phyloP scores from a whole-genome alignment of 2,888 invertebrate genomes.

The Dioctria rufipes region DNA sequence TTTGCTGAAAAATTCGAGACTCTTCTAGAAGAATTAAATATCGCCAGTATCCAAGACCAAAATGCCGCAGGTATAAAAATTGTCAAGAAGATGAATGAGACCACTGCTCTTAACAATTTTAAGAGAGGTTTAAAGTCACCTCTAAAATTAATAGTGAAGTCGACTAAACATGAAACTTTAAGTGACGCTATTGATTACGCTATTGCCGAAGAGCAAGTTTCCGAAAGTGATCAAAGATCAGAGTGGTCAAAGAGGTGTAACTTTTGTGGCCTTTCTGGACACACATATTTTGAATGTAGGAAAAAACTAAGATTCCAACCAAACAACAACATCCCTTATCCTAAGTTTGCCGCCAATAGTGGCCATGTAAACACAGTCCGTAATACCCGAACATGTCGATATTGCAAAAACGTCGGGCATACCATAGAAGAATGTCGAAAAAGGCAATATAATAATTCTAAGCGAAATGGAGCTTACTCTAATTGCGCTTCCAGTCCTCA shows the following conservation, averaged over 20 bases:
- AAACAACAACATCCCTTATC: background rate
- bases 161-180: background rate
- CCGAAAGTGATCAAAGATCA: background rate
- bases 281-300: background rate
- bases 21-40: constrained; percentile 13
- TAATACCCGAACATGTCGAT: too few species aligned
- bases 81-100: background rate
- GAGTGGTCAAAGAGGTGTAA: background rate
- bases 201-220: background rate
- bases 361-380: background rate
- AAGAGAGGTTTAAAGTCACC: constrained; percentile 9
- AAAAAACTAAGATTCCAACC: background rate
- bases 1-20: constrained; percentile 3
- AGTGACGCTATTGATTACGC: background rate
- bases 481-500: background rate
- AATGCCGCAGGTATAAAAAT: background rate
- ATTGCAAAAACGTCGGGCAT: too few species aligned
- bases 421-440: background rate
- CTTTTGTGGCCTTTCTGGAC: background rate
- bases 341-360: background rate
- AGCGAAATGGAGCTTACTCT: background rate
- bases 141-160: background rate
- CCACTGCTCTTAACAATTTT: background rate
- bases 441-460: background rate
- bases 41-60: background rate